These are phyloP conservation scores for Campylomormyrus tamandua DNA, from an alignment of 2,113 vertebrate genomes.

Conservation along the genomic window DNA sequence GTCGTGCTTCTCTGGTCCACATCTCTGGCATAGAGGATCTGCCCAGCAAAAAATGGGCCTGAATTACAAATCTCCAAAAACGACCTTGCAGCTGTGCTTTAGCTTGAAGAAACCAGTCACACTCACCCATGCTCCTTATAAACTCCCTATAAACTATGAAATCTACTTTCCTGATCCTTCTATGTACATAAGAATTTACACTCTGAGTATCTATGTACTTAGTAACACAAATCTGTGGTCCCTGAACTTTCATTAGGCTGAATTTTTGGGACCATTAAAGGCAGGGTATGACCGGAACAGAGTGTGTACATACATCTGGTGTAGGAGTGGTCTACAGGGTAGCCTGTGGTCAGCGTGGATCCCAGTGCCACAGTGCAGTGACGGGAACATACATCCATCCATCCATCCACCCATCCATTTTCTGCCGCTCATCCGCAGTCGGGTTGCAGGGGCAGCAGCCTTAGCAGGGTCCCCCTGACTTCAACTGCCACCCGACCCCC, in stretches of 20 bases:
- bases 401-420: too few relatives aligned
- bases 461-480: too few relatives aligned
- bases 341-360: too few relatives aligned
- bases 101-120: neutral
- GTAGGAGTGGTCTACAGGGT: too few relatives aligned
- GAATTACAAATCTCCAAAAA: neutral
- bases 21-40: conserved; percentile 92
- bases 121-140: neutral
- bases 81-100: neutral
- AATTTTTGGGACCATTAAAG: neutral
- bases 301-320: neutral
- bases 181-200: neutral
- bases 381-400: too few relatives aligned
- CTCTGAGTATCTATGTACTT: neutral
- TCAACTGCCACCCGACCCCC: too few relatives aligned
- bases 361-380: too few relatives aligned
- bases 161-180: neutral
- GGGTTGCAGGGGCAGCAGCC: too few relatives aligned
- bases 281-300: neutral
- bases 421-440: too few relatives aligned
- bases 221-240: neutral
- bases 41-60: neutral
- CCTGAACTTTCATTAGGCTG: neutral
- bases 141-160: neutral
- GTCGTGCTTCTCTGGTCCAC: conserved; percentile 97